Conservation (phyloP, 2,113 vertebrate species). For the Centrocercus urophasianus region DNA sequence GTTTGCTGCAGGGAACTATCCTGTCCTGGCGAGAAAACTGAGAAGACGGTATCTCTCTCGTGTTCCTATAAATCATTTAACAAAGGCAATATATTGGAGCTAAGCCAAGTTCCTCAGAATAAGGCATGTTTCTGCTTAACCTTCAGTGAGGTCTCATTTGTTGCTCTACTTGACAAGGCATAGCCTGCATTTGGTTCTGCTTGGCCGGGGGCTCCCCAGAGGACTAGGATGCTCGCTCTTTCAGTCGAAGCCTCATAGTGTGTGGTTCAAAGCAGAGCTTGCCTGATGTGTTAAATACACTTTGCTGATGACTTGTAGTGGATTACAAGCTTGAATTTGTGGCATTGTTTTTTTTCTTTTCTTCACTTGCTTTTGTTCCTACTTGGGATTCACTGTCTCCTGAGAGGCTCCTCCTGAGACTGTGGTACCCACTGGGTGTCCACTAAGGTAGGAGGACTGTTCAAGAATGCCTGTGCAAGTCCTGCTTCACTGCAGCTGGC, state of each 20-base stretch:
- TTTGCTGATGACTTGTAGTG: not conserved
- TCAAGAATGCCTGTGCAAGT: not conserved
- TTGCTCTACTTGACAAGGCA: rapidly evolving
- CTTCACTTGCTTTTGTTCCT: not conserved
- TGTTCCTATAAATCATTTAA: not conserved
- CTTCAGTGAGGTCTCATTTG: not conserved
- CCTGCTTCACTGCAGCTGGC: not conserved
- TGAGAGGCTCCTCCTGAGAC: not conserved
- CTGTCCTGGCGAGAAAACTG: not conserved
- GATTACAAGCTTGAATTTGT: not conserved
- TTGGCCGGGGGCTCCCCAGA: not conserved
- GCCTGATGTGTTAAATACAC: rapidly evolving
- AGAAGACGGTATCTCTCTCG: not conserved
- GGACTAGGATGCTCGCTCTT: not conserved
- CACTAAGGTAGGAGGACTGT: not conserved
- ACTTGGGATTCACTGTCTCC: not conserved
- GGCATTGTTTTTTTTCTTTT: not conserved
- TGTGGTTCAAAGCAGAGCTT: not conserved
- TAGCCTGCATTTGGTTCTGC: not conserved
- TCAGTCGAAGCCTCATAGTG: not conserved
- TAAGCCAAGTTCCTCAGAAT: not conserved
- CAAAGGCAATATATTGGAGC: not conserved
- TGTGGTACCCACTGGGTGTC: not conserved
- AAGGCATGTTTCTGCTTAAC: not conserved
- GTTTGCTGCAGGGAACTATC: slow-evolving; percentile 25